Evolutionary conservation across 2,113 vertebrate species (phyloP).

Genomic region (Grus americana): DNA sequence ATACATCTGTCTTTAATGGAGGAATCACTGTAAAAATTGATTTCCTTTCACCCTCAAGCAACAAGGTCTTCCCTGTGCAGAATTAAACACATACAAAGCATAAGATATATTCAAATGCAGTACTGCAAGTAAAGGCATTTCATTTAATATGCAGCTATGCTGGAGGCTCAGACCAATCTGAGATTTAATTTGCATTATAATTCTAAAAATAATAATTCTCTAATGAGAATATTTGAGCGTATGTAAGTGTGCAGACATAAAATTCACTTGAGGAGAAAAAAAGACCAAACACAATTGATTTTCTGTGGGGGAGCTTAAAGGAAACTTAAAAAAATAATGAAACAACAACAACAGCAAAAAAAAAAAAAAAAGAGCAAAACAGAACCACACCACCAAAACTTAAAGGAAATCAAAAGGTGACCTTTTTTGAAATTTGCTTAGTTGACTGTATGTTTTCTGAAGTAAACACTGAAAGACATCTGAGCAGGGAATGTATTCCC

Average conservation of each 20-base stretch:
- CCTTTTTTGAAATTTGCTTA: conserved; percentile 14
- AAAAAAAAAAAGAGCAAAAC: background rate
- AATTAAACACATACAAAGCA: conserved; percentile 46
- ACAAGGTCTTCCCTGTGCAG: conserved; percentile 36
- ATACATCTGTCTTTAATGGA: conserved; percentile 39
- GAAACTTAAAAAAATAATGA: background rate
- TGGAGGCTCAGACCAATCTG: conserved; percentile 62
- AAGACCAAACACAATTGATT: background rate
- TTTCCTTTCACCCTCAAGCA: conserved; percentile 43
- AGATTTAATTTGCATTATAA: conserved; percentile 61
- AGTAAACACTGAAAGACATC: background rate
- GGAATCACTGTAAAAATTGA: conserved; percentile 68
- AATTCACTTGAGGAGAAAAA: background rate
- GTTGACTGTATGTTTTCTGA: background rate
- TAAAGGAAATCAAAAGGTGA: conserved; percentile 31
- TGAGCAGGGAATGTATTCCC: background rate
- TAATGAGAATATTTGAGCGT: conserved; percentile 57
- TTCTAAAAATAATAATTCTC: conserved; percentile 66
- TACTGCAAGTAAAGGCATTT: conserved; percentile 15
- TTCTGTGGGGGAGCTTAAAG: background rate
- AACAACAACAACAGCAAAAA: background rate
- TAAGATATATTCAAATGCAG: conserved; percentile 43
- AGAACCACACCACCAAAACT: background rate
- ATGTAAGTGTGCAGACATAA: conserved; percentile 22
- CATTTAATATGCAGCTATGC: conserved; percentile 60